Evolutionary conservation across 2,797 vertebrate genomes (phyloP).

Genomic region (Melanotaenia maccullochi): DNA sequence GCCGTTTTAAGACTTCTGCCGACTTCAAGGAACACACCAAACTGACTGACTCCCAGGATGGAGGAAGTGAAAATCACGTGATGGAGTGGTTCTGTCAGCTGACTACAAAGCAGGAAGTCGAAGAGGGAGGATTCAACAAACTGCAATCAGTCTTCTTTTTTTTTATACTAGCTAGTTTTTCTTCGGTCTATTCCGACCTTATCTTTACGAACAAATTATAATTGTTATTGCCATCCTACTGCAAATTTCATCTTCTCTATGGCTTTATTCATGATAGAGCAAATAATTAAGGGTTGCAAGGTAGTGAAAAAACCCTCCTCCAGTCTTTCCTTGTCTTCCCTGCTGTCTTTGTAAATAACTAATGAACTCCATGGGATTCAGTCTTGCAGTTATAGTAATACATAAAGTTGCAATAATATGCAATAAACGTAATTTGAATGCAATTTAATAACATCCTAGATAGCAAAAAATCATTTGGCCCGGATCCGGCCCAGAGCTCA

Average conservation of each 20-base stretch:
- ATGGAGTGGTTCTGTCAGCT: slow-evolving; percentile 79
- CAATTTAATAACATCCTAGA: too few species aligned
- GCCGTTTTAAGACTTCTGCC: accelerated
- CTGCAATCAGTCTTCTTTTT: not conserved
- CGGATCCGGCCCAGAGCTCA: too few species aligned
- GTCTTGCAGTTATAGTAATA: too few species aligned
- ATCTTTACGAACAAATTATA: not conserved
- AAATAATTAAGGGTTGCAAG: not conserved
- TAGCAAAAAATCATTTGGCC: too few species aligned
- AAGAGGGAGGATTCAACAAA: not conserved
- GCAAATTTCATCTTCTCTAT: not conserved
- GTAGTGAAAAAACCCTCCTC: too few species aligned
- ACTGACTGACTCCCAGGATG: too few species aligned
- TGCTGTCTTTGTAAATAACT: too few species aligned
- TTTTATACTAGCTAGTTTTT: not conserved
- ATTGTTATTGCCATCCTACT: not conserved
- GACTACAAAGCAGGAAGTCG: slow-evolving; percentile 49
- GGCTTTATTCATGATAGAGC: too few species aligned
- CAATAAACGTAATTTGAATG: too few species aligned
- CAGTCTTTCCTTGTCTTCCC: too few species aligned
- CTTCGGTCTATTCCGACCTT: not conserved
- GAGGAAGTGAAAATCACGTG: slow-evolving; percentile 87
- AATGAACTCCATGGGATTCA: too few species aligned
- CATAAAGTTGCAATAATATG: too few species aligned
- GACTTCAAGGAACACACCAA: not conserved